A percentile compares a stretch with the other conserved stretches of the same genome.
Conservation (phyloP, 2,888 invertebrate genomes). For the Drosophila acutilabella region DNA sequence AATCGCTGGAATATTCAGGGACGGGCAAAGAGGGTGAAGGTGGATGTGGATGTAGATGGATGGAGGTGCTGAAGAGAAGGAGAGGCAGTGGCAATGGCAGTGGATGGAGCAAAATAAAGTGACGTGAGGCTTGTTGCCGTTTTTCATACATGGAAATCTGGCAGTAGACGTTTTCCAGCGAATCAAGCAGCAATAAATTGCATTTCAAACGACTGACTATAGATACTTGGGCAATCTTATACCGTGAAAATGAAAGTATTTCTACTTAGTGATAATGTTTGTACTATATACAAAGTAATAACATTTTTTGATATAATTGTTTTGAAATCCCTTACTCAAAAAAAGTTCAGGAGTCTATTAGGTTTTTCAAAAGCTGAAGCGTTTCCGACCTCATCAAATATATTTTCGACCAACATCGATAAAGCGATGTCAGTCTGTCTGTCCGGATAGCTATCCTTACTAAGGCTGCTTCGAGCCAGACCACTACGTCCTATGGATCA, state of each 20-base stretch:
- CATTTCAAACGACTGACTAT: slow-evolving; percentile 29
- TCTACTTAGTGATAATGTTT: neutral
- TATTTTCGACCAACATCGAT: no score
- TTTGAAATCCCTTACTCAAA: no score
- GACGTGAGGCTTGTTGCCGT: slow-evolving; percentile 8
- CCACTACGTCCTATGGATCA: no score
- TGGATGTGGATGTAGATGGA: neutral
- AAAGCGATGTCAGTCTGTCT: no score
- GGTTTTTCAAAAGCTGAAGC: no score
- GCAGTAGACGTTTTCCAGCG: slow-evolving; percentile 21
- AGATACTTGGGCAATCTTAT: neutral
- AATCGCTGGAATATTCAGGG: neutral
- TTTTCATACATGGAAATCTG: slow-evolving; percentile 34
- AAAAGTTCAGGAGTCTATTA: no score
- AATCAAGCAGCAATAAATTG: slow-evolving; percentile 39
- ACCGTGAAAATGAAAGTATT: slow-evolving; percentile 1
- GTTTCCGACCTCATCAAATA: no score
- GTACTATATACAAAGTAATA: neutral
- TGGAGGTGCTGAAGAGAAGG: no score
- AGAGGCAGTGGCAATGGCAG: neutral
- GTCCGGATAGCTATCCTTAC: no score
- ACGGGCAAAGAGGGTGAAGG: neutral
- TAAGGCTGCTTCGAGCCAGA: no score
- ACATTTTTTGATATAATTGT: no score
- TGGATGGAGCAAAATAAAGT: neutral